These are phyloP conservation scores for Eugnorisma glareosa DNA, from an alignment of 2,888 invertebrate genomes.

Conservation along the genomic window DNA sequence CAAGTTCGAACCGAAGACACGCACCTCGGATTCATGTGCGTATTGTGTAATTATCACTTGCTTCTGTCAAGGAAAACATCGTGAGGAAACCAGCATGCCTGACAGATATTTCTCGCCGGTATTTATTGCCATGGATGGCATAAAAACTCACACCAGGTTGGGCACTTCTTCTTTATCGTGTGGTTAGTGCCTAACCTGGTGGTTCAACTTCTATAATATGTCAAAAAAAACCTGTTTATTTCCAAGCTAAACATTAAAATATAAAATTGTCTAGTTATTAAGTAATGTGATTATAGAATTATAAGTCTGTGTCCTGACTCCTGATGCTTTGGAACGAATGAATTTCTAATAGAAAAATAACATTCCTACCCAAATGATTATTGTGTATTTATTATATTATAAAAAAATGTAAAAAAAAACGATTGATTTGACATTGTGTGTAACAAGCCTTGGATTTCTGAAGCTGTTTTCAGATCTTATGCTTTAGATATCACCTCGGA, in stretches of 20 bases:
- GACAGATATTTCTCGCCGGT: too few relatives aligned
- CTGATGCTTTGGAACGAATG: conserved; percentile 33
- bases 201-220: conserved; percentile 6
- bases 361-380: conserved; percentile 46
- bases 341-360: conserved; percentile 43
- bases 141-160: too few relatives aligned
- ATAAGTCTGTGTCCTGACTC: conserved; percentile 46
- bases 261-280: conserved; percentile 61
- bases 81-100: too few relatives aligned
- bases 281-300: conserved; percentile 66
- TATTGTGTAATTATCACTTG: too few relatives aligned
- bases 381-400: conserved; percentile 10
- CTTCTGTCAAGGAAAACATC: too few relatives aligned
- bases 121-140: too few relatives aligned
- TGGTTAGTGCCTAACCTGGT: too few relatives aligned
- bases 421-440: neutral
- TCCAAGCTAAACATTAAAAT: conserved; percentile 28
- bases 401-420: conserved; percentile 2
- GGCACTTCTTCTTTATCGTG: too few relatives aligned
- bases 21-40: too few relatives aligned
- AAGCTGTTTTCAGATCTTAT: neutral
- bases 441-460: neutral
- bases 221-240: conserved; percentile 3
- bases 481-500: neutral
- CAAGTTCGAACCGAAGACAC: too few relatives aligned